These are phyloP conservation scores for Acheta domesticus DNA, from an alignment of 2,888 invertebrate genomes.

Conservation along the genomic window DNA sequence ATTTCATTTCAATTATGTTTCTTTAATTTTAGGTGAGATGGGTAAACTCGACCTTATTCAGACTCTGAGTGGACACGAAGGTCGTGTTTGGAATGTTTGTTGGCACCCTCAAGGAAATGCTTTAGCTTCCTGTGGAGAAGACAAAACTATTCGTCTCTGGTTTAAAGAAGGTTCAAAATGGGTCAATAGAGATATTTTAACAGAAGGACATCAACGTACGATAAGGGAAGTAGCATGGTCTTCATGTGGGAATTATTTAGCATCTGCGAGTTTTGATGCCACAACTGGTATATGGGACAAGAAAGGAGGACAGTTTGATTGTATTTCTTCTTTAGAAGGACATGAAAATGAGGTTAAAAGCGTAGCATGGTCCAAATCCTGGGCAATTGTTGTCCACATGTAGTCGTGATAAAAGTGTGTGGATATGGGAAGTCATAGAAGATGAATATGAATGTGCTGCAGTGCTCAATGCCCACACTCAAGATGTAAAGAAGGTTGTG, in stretches of 20 bases:
- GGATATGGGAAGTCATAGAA: slow-evolving; percentile 95
- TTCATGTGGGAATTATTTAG: slow-evolving; percentile 88
- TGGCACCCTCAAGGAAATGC: slow-evolving; percentile 82
- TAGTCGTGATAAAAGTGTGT: slow-evolving; percentile 96
- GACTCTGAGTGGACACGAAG: slow-evolving; percentile 70
- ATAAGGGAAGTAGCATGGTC: slow-evolving; percentile 93
- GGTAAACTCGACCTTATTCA: slow-evolving; percentile 62
- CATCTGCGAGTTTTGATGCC: slow-evolving; percentile 95
- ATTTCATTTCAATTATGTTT: background rate
- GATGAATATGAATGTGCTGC: slow-evolving; percentile 97
- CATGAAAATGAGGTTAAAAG: slow-evolving; percentile 99
- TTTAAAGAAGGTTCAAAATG: slow-evolving; percentile 67
- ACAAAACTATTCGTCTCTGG: slow-evolving; percentile 89
- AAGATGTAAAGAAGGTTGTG: slow-evolving; percentile 90
- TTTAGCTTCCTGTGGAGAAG: slow-evolving; percentile 90
- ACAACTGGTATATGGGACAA: slow-evolving; percentile 94
- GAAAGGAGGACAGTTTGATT: slow-evolving; percentile 80
- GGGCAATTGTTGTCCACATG: slow-evolving; percentile 91
- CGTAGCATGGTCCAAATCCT: slow-evolving; percentile 85
- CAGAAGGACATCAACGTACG: slow-evolving; percentile 89
- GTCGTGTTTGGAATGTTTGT: slow-evolving; percentile 82
- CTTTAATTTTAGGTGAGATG: slow-evolving; percentile 47
- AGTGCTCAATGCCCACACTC: slow-evolving; percentile 88
- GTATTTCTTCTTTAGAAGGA: slow-evolving; percentile 91
- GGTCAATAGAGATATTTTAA: slow-evolving; percentile 77